Base-by-base conservation (phyloP, 2,888 invertebrate species). In the Cryptocephalus moraei region DNA sequence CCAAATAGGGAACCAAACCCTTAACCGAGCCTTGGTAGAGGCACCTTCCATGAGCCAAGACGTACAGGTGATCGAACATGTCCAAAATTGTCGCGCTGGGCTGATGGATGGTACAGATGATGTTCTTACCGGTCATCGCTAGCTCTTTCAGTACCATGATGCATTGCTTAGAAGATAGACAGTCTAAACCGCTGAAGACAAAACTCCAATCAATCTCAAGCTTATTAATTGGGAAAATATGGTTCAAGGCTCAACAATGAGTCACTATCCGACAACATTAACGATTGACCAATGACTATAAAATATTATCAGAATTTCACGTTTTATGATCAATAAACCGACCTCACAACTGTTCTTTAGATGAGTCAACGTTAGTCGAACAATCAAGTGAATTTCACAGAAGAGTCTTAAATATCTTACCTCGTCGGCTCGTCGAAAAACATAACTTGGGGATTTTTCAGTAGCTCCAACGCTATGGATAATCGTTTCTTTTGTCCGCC, bases 381-480 rank as follows among this genome's bases (percentile, higher is more conserved):
- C 22, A n/a, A n/a, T n/a, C n/a, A n/a, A n/a, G n/a, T n/a, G n/a
- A n/a, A n/a, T n/a, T n/a, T n/a, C n/a, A n/a, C 22, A 22, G 6
- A 2, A 22, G 2, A 22, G 6, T 22, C 22, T 22, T 22, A 22
- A 22, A 22, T 22, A 4, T 22, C n/a, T 46, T 57, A 61, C 62
- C 61, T 63, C 9, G 92, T 94, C 22, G 94, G 94, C 73, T 95
- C 94, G 67, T 95, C 94, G 56, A 95, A 81, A 67, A 94, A 91
- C 81, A 94, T 85, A 43, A 94, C 81, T 1, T 91, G 86, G 1
- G 94, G 94, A 70, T 95, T 91, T 67, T 84, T 90, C 56, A 94
- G 82, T 59, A 95, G 75, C 73, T 95, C 94, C 53, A 92, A 73
- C 8, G 92, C 93, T 54, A 94, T 90, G 1, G 92, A 85, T 43